Evolutionary conservation across 2,797 vertebrate genomes (phyloP).

Genomic region (Melopsittacus undulatus): DNA sequence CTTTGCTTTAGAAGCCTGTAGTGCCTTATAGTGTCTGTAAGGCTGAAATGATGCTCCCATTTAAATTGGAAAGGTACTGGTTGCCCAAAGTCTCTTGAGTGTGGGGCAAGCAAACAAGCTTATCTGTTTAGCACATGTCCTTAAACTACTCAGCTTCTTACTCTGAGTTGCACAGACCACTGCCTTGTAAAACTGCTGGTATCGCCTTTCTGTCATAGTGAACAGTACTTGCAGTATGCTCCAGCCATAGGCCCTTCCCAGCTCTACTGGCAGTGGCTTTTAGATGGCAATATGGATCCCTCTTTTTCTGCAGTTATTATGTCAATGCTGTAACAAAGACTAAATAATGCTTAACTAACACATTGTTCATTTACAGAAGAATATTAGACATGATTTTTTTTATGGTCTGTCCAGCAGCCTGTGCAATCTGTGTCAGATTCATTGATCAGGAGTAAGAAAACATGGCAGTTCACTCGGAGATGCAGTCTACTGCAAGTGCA

Average conservation of each 20-base stretch:
- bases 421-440: background rate
- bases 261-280: background rate
- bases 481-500: background rate
- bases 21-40: background rate
- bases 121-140: background rate
- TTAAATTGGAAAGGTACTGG: background rate
- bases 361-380: background rate
- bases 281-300: background rate
- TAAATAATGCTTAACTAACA: background rate
- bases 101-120: background rate
- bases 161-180: fast-evolving
- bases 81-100: background rate
- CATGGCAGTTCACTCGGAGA: background rate
- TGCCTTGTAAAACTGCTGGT: background rate
- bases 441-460: background rate
- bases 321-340: background rate
- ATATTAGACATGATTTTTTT: background rate
- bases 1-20: background rate
- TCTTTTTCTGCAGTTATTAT: background rate
- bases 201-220: background rate
- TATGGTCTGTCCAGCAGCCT: background rate
- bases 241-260: background rate
- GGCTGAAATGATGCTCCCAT: background rate
- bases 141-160: background rate
- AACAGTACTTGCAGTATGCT: background rate